phyloP scores from a whole-genome alignment of 2,113 vertebrate genomes.

The Tupaia chinensis region DNA sequence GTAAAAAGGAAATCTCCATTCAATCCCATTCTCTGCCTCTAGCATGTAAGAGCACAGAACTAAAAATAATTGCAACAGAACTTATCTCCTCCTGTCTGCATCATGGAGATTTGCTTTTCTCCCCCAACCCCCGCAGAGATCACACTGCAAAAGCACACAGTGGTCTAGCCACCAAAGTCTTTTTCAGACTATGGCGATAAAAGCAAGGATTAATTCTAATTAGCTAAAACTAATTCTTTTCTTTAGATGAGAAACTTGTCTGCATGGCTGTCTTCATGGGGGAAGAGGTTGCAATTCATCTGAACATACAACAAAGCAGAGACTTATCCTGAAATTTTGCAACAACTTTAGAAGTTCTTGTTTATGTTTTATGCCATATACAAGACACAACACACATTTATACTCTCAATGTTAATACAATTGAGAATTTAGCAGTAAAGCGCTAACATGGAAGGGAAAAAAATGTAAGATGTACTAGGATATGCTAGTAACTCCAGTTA shows the following conservation, averaged over 20 bases:
- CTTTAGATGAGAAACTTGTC: slow-evolving; percentile 55
- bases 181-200: slow-evolving; percentile 63
- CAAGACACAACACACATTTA: slow-evolving; percentile 70
- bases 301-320: slow-evolving; percentile 65
- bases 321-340: slow-evolving; percentile 72
- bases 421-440: slow-evolving; percentile 84
- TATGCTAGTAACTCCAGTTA: slow-evolving; percentile 82
- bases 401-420: slow-evolving; percentile 76
- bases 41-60: slow-evolving; percentile 53
- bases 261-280: slow-evolving; percentile 59
- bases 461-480: slow-evolving; percentile 68
- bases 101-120: background rate
- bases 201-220: slow-evolving; percentile 69
- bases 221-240: slow-evolving; percentile 65
- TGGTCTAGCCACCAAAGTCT: slow-evolving; percentile 75
- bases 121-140: background rate
- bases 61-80: slow-evolving; percentile 62
- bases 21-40: slow-evolving; percentile 44
- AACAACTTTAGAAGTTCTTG: slow-evolving; percentile 66
- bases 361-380: slow-evolving; percentile 74
- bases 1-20: slow-evolving; percentile 54
- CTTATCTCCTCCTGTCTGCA: slow-evolving; percentile 43
- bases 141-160: slow-evolving; percentile 61
- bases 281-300: slow-evolving; percentile 58
- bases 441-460: slow-evolving; percentile 84